Evolutionary conservation across 1,140 invertebrate genomes (phyloP), one percentile per base, ranked within the genome.

Genomic region (Vanessa atalanta): DNA sequence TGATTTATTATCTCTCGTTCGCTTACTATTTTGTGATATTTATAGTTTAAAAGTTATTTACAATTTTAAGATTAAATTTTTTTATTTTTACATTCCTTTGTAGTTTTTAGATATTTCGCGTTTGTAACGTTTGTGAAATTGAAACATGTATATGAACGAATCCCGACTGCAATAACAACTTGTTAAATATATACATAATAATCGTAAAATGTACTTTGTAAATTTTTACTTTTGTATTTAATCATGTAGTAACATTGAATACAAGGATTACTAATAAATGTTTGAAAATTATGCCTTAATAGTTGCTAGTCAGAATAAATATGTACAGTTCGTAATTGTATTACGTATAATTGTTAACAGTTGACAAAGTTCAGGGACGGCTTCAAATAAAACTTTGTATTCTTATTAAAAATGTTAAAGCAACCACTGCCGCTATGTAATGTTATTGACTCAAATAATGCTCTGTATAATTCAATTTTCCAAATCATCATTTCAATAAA

Each of bases 251-350:
- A 23, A 55, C 51, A 16, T 6, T 31, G 37, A 31, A 55, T 55
- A 43, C 23, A 47, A 69, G 53, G n/a, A 69, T 65, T 23, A 66
- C 50, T 53, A 43, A n/a, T n/a, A 69, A 43, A 72, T 67, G 37
- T 66, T 72, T 79, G 65, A 75, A 69, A 78, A 83, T 69, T 72
- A 77, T 80, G 81, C 85, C 85, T 85, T 87, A 83, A 79, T 83
- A 87, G 79, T 81, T 81, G 69, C 83, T 85, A 86, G 83, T 84
- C 83, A 83, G 75, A 75, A 50, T 76, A 75, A 75, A 47, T 76
- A 60, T 69, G 66, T 69, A 69, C 65, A 67, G 65, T 53, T 51
- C 37, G 37, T 67, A 47, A 69, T 68, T 57, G 16, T 69, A 57
- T 57, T 57, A 57, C 68, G 67, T 53, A 53, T 16, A 61, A 65